Conservation (phyloP, 2,888 invertebrate species). For the Drosophila bunnanda region DNA sequence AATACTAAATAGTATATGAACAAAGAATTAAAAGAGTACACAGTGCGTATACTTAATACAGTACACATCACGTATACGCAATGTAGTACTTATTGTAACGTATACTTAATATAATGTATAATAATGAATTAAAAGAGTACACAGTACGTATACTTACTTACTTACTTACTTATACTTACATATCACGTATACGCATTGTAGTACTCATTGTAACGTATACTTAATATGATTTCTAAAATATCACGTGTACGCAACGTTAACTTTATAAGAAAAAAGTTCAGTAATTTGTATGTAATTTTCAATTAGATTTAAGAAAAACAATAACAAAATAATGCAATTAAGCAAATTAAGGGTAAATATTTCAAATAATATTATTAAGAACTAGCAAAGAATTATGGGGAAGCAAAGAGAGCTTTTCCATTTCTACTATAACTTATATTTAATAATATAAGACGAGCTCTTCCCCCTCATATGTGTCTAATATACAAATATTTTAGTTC, state of each 20-base stretch:
- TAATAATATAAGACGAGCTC: neutral
- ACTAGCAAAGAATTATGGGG: neutral
- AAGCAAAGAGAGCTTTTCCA: neutral
- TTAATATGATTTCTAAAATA: neutral
- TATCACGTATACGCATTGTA: neutral
- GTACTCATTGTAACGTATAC: neutral
- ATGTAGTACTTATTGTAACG: neutral
- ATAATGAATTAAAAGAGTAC: no score
- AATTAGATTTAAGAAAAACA: neutral
- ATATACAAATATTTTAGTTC: no score
- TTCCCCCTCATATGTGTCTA: no score
- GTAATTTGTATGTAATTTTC: neutral
- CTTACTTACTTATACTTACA: no score
- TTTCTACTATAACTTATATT: neutral
- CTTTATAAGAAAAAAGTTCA: neutral
- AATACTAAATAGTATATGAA: no score
- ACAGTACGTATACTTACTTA: neutral
- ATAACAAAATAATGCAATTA: neutral
- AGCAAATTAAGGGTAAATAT: no score
- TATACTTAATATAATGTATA: neutral
- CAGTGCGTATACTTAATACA: neutral
- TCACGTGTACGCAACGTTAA: neutral
- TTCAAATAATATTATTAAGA: neutral
- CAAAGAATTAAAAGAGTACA: no score
- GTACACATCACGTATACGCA: constrained; percentile 1